Evolutionary conservation across 2,113 vertebrate species (phyloP), one percentile per base, ranked within the genome.

Genomic region (Loxodonta africana): DNA sequence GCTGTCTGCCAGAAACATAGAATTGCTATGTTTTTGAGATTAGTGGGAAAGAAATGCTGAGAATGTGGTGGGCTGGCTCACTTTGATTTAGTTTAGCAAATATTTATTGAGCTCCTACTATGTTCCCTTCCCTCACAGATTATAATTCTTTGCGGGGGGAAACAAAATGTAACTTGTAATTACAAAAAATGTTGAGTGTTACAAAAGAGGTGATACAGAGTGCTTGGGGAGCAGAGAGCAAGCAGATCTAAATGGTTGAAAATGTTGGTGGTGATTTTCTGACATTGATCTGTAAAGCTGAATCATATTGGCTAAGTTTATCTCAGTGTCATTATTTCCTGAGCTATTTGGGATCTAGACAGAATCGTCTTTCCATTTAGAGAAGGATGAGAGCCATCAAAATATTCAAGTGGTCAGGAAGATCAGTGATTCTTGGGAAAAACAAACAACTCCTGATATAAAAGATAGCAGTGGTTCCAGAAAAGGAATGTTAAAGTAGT

Each of bases 351-450:
- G 78, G 69, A 93, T 84, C 78, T 37, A 57, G 78, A 82, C 41
- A 84, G 91, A 90, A 60, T n/a, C 41, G 67, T 76, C 17, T 60
- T 74, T 87, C 37, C n/a, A 15, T 62, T 94, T 63, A 81, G 87
- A 95, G 80, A 88, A 90, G 48, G 76, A 51, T 88, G 76, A 82
- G 93, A 89, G 71, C 53, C 81, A 94, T 81, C 23, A 78, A 87
- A 91, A 94, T 86, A 93, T 85, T 94, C 94, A 78, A 97, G 46
- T 37, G 53, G 87, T 81, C 51, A 80, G 81, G 63, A 60, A 94
- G 73, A 33, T 88, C 30, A 21, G 46, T 89, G 67, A 74, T 88
- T 65, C 37, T 57, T 91, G 92, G 82, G 80, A 95, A 83, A 92
- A 83, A 93, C 48, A 83, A 44, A 86, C 11, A 91, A 25, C 26